Percentiles rank a stretch among this genome's conserved stretches.
Evolutionary conservation across 2,797 vertebrate genomes (phyloP).

Genomic region (Crocodylus rhombifer): DNA sequence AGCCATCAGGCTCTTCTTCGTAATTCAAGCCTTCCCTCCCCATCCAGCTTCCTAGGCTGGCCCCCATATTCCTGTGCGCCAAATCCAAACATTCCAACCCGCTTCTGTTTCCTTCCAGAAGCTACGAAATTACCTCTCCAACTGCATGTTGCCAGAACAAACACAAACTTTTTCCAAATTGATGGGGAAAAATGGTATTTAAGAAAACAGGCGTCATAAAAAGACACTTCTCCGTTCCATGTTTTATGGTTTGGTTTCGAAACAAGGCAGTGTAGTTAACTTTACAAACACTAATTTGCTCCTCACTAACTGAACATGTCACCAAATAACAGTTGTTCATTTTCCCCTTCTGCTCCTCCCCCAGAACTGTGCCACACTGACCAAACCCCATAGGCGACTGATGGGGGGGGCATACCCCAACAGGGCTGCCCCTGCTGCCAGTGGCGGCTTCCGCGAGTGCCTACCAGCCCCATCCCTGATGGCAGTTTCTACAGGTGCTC

Average conservation of each 20-base stretch:
- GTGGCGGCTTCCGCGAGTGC: too few species aligned
- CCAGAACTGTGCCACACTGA: too few species aligned
- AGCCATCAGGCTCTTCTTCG: neutral
- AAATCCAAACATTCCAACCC: neutral
- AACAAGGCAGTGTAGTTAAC: neutral
- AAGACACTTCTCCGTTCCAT: neutral
- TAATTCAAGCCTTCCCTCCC: neutral
- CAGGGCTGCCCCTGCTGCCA: too few species aligned
- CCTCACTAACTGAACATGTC: neutral
- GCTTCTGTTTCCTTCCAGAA: neutral
- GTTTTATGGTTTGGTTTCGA: neutral
- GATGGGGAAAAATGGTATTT: too few species aligned
- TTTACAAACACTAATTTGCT: neutral
- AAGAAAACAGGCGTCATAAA: neutral
- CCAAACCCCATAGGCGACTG: too few species aligned
- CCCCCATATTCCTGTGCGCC: neutral
- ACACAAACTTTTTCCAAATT: neutral
- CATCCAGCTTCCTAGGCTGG: neutral
- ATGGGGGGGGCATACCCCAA: too few species aligned
- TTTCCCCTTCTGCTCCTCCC: neutral
- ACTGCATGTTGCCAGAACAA: neutral
- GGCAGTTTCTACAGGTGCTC: too few species aligned
- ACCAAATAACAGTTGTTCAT: neutral
- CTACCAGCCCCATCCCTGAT: too few species aligned
- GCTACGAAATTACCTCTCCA: neutral